Conservation (phyloP, 1,140 invertebrate genomes). For the Zaprionus ornatus region DNA sequence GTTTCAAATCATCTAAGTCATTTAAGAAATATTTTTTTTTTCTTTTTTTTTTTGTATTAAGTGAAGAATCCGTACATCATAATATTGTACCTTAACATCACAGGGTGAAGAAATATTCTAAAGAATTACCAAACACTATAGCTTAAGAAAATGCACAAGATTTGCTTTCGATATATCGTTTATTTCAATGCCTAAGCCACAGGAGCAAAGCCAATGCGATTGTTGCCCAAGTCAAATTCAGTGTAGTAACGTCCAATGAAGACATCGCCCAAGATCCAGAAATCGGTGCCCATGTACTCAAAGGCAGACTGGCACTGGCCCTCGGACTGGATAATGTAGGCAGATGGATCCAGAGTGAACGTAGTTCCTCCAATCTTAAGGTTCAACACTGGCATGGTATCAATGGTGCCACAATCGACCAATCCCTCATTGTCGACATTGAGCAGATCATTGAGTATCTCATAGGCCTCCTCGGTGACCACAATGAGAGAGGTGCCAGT, state of each 20-base stretch:
- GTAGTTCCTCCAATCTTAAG: conserved; percentile 91
- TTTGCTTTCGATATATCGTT: not conserved
- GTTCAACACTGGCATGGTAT: conserved; percentile 90
- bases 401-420: conserved; percentile 89
- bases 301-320: conserved; percentile 94
- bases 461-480: conserved; percentile 92
- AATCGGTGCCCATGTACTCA: conserved; percentile 87
- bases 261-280: conserved; percentile 98
- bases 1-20: not conserved
- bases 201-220: conserved; percentile 95
- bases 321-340: conserved; percentile 95
- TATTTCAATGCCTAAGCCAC: conserved; percentile 56
- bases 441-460: conserved; percentile 89
- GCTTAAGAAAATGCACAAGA: not conserved
- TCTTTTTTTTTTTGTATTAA: too few species aligned
- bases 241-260: conserved; percentile 98
- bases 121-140: too few species aligned
- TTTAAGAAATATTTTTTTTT: too few species aligned
- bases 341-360: conserved; percentile 91
- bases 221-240: conserved; percentile 96
- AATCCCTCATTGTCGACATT: conserved; percentile 91
- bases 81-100: too few species aligned
- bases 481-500: conserved; percentile 98
- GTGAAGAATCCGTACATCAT: too few species aligned
- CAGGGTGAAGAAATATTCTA: too few species aligned